These are phyloP conservation scores for Tichodroma muraria DNA, from an alignment of 2,113 vertebrate genomes.

Conservation along the genomic window DNA sequence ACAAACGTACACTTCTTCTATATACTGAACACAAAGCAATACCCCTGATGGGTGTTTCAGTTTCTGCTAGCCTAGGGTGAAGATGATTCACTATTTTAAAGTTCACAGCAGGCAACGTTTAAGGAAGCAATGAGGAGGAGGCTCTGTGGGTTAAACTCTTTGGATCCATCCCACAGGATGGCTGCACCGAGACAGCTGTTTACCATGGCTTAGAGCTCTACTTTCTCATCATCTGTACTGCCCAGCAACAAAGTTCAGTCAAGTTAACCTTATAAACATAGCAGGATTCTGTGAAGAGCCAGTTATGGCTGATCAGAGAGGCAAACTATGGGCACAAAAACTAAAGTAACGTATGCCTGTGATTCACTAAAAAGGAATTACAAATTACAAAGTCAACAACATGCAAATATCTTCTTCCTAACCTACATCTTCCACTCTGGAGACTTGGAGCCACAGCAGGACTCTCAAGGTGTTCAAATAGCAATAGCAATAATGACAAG, in stretches of 20 bases:
- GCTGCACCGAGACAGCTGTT: background rate
- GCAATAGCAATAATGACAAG: background rate
- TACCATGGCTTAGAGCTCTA: fast-evolving
- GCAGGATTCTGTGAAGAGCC: background rate
- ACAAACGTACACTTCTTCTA: background rate
- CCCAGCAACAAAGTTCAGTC: background rate
- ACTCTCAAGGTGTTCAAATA: background rate
- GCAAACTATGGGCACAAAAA: background rate
- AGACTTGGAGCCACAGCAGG: background rate
- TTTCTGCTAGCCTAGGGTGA: background rate
- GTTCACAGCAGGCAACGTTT: background rate
- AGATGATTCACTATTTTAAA: background rate
- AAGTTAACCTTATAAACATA: background rate
- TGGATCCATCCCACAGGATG: background rate
- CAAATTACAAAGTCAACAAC: background rate
- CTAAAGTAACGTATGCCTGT: background rate
- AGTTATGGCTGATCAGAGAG: background rate
- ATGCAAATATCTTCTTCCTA: background rate
- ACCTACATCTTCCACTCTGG: background rate
- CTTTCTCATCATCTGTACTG: background rate
- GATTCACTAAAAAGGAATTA: background rate
- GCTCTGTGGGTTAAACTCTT: background rate
- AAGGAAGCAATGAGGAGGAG: background rate
- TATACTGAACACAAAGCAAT: background rate
- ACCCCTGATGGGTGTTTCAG: background rate